Base-by-base conservation (phyloP, 2,888 invertebrate species). In the Rosalia funebris region DNA sequence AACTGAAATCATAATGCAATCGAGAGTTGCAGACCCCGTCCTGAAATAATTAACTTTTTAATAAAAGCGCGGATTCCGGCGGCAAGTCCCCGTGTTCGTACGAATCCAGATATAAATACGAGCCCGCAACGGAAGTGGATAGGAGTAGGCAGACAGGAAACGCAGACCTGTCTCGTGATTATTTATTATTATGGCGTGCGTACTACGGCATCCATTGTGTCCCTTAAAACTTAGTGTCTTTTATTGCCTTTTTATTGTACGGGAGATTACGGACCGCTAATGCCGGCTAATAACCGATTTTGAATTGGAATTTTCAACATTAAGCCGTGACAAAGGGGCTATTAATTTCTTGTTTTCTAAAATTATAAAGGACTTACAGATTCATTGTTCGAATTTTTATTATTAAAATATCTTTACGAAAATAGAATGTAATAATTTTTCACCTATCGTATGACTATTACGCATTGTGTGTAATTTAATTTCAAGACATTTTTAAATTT, bases 171-270 rank as follows among this genome's bases (percentile, higher is more conserved):
- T 74, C 75, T 75, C 72, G 71, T 72, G 78, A 77, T 78, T 79
- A 79, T 79, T 79, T 79, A 79, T 78, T 77, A 74, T 78, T 75
- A 76, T 74, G 74, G 75, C 72, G 74, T 74, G 71, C 70, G 73
- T 70, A 69, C 71, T 71, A 68, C 65, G 71, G 72, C 72, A 71
- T 68, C 69, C 69, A 75, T 76, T 75, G 75, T 75, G 68, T 71
- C 70, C 67, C 60, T 59, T 55, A 62, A 66, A 66, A 68, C 69
- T 70, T 66, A 56, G 56, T 56, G 61, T 64, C 65, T 69, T 73
- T 73, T 71, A 71, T 73, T 66, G 63, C 69, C 61, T 65, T 69
- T 71, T 71, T 70, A 70, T 71, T 71, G 48, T 53, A 31, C 45
- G 42, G 19, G 53, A 32, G 53, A 42, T 42, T 53, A 15, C 31